Percentiles rank a stretch among this genome's conserved stretches.
phyloP scores from a whole-genome alignment of 2,113 vertebrate genomes.

The Corydoras maculifer region DNA sequence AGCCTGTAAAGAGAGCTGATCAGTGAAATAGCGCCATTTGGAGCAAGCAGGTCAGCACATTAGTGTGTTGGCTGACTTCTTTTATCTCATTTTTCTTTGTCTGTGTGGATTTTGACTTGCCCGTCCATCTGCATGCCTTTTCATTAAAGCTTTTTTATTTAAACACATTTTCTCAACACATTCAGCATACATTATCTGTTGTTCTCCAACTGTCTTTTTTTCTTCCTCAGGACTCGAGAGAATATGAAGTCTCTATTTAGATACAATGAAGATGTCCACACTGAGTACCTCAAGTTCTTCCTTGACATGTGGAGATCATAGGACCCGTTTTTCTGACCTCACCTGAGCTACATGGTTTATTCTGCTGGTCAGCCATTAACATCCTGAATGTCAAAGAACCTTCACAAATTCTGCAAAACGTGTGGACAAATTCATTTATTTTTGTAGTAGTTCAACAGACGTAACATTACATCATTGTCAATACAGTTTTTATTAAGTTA shows the following conservation, averaged over 20 bases:
- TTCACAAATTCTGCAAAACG: slow-evolving; percentile 49
- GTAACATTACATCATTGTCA: not conserved
- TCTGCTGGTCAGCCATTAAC: slow-evolving; percentile 39
- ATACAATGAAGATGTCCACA: slow-evolving; percentile 38
- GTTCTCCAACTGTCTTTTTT: no score
- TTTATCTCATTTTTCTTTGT: no score
- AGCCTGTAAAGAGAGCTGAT: slow-evolving; percentile 45
- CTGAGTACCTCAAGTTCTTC: slow-evolving; percentile 49
- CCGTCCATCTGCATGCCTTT: no score
- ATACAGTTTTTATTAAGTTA: slow-evolving; percentile 56
- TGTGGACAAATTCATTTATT: slow-evolving; percentile 58
- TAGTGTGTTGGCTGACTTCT: slow-evolving; percentile 7
- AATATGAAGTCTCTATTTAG: slow-evolving; percentile 95
- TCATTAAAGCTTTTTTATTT: no score
- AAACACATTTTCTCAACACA: no score
- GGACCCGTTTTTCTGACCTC: slow-evolving; percentile 33
- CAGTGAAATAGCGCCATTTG: slow-evolving; percentile 21
- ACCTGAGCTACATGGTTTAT: slow-evolving; percentile 8
- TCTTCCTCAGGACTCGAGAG: slow-evolving; percentile 78
- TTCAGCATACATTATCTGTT: no score
- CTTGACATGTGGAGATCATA: slow-evolving; percentile 46
- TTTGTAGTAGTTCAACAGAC: slow-evolving; percentile 61
- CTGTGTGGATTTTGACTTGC: no score
- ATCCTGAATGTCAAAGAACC: slow-evolving; percentile 43
- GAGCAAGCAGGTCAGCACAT: slow-evolving; percentile 35